Evolutionary conservation across 2,113 vertebrate genomes (phyloP), one percentile per base, ranked within the genome.

Genomic region (Aphyosemion australe): DNA sequence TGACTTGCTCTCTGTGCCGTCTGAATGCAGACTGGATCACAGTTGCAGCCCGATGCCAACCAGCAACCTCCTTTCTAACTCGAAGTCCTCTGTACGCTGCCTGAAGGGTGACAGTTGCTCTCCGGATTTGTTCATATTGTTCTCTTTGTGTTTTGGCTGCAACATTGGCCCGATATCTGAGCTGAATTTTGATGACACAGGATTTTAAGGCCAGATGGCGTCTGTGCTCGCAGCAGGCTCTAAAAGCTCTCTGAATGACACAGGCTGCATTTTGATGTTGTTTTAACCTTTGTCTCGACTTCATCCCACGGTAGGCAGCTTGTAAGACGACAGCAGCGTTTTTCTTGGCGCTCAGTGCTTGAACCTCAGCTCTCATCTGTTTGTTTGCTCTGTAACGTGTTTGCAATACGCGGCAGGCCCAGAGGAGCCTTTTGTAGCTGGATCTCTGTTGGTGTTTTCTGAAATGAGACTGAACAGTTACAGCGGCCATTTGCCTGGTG

Each of bases 381-480:
- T 65, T 57, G 56, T 90, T 91, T 16, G 93, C 92, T 84, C 93
- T 91, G 60, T 91, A 95, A 46, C 46, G 67, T 12, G 46, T 56
- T 66, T 97, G 95, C 73, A 98, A 71, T 12, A 90, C 71, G n/a
- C 51, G 7, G n/a, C 84, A 69, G 4, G 95, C 94, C 83, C 83
- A 83, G 21, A 39, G 85, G 15, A 93, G 56, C 45, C 42, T 68
- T 65, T 67, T 86, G 80, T 94, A 97, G 21, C 52, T 77, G 7
- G 34, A 68, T 2, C 48, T 91, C 26, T 82, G 84, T 34, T 78
- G 20, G 7, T 93, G 72, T 88, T 84, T 95, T 78, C 93, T 91
- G 19, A 94, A 92, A 60, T 74, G 87, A 1, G 95, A 89, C 69
- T 99, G 97, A 79, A 98, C 94, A 32, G 84, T 18, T n/a, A 86